Base-by-base conservation (phyloP, 2,113 vertebrate species). In the Corythoichthys haematopterus region DNA sequence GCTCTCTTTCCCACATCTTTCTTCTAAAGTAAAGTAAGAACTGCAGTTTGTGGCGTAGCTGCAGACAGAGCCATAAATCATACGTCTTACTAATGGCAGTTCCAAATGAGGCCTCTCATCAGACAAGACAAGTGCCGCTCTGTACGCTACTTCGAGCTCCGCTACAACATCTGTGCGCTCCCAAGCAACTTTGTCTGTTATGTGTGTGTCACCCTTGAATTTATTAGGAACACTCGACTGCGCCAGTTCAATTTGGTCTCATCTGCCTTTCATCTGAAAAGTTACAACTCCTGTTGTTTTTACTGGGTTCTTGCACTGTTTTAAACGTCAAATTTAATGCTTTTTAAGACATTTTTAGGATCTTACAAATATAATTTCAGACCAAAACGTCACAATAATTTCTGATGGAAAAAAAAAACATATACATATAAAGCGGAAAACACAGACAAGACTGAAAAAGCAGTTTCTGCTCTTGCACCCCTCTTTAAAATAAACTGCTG, bases 101-200 rank as follows among this genome's bases (percentile, higher is more conserved):
- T 91, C 88, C 85, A 90, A 89, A 90, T 76, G 88, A 90, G 89
- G 73, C 68, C 71, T 84, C 88, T 91, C 88, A 91, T 90, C 88
- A 90, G 85, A 88, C 79, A 66, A 91, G 89, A 91, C 89, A 89
- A 90, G 87, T 84, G 86, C 80, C 87, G 78, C 88, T 88, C 85
- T 88, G 80, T 85, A 86, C 80, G 86, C 82, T 83, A 86, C 87
- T 85, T 74, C 66, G 77, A 84, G 79, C 88, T 76, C 76, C 69
- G 65, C 87, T 74, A 67, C 57, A 79, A 80, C 89, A 91, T 91
- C 88, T 90, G 90, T 71, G 76, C 71, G 70, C 79, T 89, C 86
- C 80, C 76, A 70, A 68, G 68, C 72, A 68, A 72, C 73, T 51
- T 77, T n/a, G 80, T 70, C 56, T 65, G 71, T 74, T 76, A 68